These are phyloP conservation scores for Gorsachius magnificus DNA, from an alignment of 2,797 vertebrate species.

Conservation along the genomic window DNA sequence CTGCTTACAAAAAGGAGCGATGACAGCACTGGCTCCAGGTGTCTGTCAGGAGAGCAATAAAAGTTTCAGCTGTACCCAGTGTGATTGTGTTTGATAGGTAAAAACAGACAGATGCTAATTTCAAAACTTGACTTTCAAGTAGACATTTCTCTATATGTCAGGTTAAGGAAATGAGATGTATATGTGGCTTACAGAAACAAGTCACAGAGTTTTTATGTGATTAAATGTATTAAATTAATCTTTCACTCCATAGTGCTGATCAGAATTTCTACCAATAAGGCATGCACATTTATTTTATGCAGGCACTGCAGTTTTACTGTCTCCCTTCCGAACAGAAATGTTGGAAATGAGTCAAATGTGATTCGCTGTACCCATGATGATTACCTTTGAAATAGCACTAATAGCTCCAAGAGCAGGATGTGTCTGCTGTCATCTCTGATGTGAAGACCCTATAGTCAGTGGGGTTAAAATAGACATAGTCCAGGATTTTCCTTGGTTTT, in stretches of 20 bases:
- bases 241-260: slow-evolving; percentile 42
- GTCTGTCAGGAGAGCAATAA: slow-evolving; percentile 60
- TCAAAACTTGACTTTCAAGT: slow-evolving; percentile 9
- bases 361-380: neutral
- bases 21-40: slow-evolving; percentile 60
- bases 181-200: neutral
- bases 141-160: neutral
- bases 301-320: neutral
- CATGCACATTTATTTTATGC: slow-evolving; percentile 29
- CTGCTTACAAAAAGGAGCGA: slow-evolving; percentile 29
- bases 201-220: neutral
- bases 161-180: neutral
- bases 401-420: neutral
- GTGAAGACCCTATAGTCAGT: neutral
- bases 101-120: slow-evolving; percentile 56
- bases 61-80: neutral
- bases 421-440: neutral
- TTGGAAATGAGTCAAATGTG: slow-evolving; percentile 5
- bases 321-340: neutral
- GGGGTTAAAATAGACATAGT: neutral
- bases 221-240: slow-evolving; percentile 29
- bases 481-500: neutral
- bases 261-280: slow-evolving; percentile 27
- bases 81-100: slow-evolving; percentile 31
- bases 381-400: neutral